phyloP scores from a whole-genome alignment of 2,113 vertebrate genomes.

The Solea solea region DNA sequence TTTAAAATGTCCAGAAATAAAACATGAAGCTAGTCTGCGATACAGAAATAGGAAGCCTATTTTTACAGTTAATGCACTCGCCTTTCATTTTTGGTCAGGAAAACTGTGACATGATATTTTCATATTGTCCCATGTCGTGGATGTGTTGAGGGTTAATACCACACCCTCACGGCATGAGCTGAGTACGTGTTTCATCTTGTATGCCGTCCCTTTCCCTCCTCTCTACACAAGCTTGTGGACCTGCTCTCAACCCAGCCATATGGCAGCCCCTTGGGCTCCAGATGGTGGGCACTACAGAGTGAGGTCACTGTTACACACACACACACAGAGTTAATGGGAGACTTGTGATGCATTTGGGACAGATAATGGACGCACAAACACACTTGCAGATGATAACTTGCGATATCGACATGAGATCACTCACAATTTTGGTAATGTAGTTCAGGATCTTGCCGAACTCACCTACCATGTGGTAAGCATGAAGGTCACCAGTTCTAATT shows the following conservation, averaged over 20 bases:
- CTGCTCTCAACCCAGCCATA: constrained; percentile 43
- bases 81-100: too few species aligned
- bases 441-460: too few species aligned
- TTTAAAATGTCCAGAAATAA: too few species aligned
- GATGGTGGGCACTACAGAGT: constrained; percentile 46
- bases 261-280: constrained; percentile 45
- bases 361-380: not conserved
- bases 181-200: constrained; percentile 17
- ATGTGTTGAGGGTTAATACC: not conserved
- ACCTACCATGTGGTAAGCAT: too few species aligned
- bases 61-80: too few species aligned
- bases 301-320: constrained; percentile 31
- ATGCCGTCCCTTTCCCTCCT: not conserved
- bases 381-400: not conserved
- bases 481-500: too few species aligned
- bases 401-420: too few species aligned
- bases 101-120: too few species aligned
- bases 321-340: constrained; percentile 19
- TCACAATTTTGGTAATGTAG: too few species aligned
- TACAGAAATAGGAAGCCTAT: too few species aligned
- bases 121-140: too few species aligned
- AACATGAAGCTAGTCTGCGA: too few species aligned
- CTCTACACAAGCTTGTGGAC: constrained; percentile 20
- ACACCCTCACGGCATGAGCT: constrained; percentile 1
- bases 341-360: constrained; percentile 2